Evolutionary conservation across 2,797 vertebrate genomes (phyloP), one percentile per base, ranked within the genome.

Genomic region (Caiman crocodilus): DNA sequence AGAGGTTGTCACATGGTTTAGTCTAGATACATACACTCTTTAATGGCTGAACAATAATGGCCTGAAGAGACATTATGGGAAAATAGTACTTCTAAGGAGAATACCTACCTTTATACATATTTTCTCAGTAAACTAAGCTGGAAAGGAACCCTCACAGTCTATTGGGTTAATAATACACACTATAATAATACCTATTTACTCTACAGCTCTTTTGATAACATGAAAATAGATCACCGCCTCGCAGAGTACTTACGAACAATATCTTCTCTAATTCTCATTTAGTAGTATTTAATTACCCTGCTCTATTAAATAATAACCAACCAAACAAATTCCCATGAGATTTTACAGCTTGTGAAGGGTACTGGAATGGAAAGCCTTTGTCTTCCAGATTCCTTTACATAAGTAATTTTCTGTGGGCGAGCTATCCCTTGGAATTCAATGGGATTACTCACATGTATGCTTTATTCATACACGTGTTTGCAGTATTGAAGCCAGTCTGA

Each of bases 11-110:
- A 78, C 78, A 88, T 60, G 16, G 10, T 76, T 88, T 79, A 80
- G 18, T 76, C 77, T 91, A 78, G 90, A 84, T 35, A 63, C 55
- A 76, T 56, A 59, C 60, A 71, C 63, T 4, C 4, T 78, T 86
- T 75, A 89, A 77, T 76, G 57, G 60, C 64, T 93, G 75, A 21
- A 21, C 60, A 55, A 58, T 76, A 55, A 15, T 11, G 50, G n/a
- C 79, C 87, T 75, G 85, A 82, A 76, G 50, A 73, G 80, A 90
- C 63, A 25, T 84, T 95, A 87, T 42, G 57, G 28, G 23, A 76
- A 58, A 91, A 60, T 15, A 77, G 28, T 25, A 15, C 10, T 83
- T 28, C 65, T 55, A 30, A 23, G 76, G 57, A 88, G 76, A 30
- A 13, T 85, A 88, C 69, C 77, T 77, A 64, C 4, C 25, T 73